Evolutionary conservation across 2,797 vertebrate species (phyloP).

Genomic region (Semotilus atromaculatus): DNA sequence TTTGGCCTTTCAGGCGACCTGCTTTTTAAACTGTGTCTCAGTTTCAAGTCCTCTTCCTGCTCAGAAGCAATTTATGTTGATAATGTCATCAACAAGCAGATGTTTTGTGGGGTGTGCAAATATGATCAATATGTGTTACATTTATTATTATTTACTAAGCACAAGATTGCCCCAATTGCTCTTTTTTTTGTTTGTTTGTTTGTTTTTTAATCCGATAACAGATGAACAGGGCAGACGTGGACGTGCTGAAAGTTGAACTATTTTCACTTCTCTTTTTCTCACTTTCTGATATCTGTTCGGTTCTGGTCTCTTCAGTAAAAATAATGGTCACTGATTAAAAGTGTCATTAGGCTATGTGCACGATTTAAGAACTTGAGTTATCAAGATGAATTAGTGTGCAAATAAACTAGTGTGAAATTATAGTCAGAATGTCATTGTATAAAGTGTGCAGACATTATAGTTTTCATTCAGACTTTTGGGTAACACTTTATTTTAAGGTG

Average conservation of each 20-base stretch:
- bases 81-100: not conserved
- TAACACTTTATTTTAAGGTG: no score
- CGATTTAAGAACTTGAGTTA: not conserved
- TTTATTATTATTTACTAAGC: not conserved
- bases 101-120: not conserved
- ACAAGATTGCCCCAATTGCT: not conserved
- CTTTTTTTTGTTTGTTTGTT: not conserved
- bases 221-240: no score
- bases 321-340: not conserved
- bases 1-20: not conserved
- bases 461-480: not conserved
- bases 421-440: not conserved
- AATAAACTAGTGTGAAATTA: not conserved
- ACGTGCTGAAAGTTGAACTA: no score
- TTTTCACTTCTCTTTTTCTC: not conserved
- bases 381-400: not conserved
- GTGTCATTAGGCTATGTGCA: not conserved
- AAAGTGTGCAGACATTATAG: not conserved
- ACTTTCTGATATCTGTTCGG: not conserved
- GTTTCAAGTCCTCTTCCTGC: slow-evolving; percentile 18
- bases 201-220: not conserved
- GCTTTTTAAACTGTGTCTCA: not conserved
- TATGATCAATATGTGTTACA: not conserved
- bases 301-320: not conserved
- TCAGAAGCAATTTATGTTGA: not conserved